Evolutionary conservation across 2,113 vertebrate species (phyloP), one percentile per base, ranked within the genome.

Genomic region (Otus sunia): DNA sequence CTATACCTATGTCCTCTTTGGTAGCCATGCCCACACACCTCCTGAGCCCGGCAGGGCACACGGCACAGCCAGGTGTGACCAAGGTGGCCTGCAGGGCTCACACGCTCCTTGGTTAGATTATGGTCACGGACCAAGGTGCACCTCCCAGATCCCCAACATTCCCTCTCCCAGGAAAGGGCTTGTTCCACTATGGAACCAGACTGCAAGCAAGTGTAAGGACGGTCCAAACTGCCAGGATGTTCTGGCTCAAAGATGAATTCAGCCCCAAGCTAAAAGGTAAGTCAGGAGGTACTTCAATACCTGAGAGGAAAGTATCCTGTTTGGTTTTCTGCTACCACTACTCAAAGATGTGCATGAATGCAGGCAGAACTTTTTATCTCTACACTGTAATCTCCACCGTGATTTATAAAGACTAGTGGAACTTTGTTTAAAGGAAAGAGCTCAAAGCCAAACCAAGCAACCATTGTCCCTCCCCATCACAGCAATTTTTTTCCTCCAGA

Each of bases 361-460:
- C 29, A 74, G 43, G 0, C 12, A 58, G 59, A 4, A 16, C 71
- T 71, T 83, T 29, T 49, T 39, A 49, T 59, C 36, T 78, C 77
- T 17, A 29, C n/a, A 25, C 45, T 73, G 20, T 29, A 56, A 80
- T 37, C 41, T 45, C 50, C 56, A 25, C 21, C 21, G 21, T 10
- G 15, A 62, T 47, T 76, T n/a, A 83, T 47, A 36, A 64, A 43
- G 23, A 49, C 36, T 17, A 52, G 6, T 30, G 11, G 49, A 71
- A 77, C 56, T 68, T 80, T 41, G 29, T 82, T 90, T 67, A 45
- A 87, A 58, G 36, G 16, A 45, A 72, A 64, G 62, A 91, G 74
- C 43, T 85, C 45, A 76, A 94, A 94, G 27, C 10, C 49, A 90
- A 94, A 81, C 41, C 43, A 71, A 81, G 56, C 43, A 90, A 68